Conservation (phyloP, 1,140 invertebrate species). For the Aphidius ervi region DNA sequence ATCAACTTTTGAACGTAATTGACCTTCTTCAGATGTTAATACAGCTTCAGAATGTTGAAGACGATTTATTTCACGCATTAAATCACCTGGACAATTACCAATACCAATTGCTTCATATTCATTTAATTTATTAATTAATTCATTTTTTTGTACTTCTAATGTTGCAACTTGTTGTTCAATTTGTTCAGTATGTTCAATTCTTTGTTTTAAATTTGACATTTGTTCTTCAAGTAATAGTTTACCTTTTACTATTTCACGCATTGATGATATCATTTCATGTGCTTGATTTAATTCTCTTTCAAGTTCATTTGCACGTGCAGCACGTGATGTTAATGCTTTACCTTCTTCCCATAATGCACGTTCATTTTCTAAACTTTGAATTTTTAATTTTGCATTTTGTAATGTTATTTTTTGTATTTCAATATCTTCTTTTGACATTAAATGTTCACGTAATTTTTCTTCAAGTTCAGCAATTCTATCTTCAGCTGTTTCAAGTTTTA, state of each 20-base stretch:
- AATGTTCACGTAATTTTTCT: slow-evolving; percentile 35
- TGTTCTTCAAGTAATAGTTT: slow-evolving; percentile 50
- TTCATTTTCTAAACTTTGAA: slow-evolving; percentile 42
- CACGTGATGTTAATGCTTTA: slow-evolving; percentile 35
- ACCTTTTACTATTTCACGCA: slow-evolving; percentile 45
- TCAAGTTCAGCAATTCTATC: slow-evolving; percentile 37
- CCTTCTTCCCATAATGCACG: slow-evolving; percentile 40
- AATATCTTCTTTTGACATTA: slow-evolving; percentile 31
- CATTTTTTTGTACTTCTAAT: slow-evolving; percentile 34
- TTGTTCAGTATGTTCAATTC: slow-evolving; percentile 42
- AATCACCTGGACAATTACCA: slow-evolving; percentile 31
- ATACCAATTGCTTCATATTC: slow-evolving; percentile 48
- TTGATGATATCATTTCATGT: slow-evolving; percentile 33
- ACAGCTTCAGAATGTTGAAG: slow-evolving; percentile 44
- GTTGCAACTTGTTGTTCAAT: slow-evolving; percentile 39
- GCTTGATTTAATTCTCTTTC: slow-evolving; percentile 42
- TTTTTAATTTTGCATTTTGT: slow-evolving; percentile 38
- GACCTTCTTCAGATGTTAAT: slow-evolving; percentile 43
- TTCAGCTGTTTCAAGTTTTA: slow-evolving; percentile 33
- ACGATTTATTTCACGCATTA: slow-evolving; percentile 47
- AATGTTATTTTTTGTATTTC: slow-evolving; percentile 43
- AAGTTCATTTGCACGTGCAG: slow-evolving; percentile 38
- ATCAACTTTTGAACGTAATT: slow-evolving; percentile 40
- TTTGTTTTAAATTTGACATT: slow-evolving; percentile 43
- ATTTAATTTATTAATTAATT: slow-evolving; percentile 36